Conservation (phyloP, 2,797 vertebrate species). For the Sebastes vulpes region DNA sequence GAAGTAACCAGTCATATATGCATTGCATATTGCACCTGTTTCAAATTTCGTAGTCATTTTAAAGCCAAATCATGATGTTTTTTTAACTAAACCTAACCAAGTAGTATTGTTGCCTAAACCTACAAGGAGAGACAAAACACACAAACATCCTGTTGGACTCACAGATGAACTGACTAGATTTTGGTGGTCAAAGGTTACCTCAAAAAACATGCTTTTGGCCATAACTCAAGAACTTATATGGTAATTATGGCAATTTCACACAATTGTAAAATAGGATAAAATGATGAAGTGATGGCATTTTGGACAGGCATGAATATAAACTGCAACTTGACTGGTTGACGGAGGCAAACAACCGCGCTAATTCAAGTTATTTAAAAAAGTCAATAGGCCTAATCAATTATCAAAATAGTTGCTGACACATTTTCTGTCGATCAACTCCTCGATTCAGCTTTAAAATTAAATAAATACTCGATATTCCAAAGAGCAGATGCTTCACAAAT, state of each 20-base stretch:
- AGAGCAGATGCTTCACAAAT: too few relatives aligned
- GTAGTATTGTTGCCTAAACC: too few relatives aligned
- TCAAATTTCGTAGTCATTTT: too few relatives aligned
- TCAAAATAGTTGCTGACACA: too few relatives aligned
- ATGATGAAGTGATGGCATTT: neutral
- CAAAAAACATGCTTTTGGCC: neutral
- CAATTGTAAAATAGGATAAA: neutral
- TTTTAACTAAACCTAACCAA: too few relatives aligned
- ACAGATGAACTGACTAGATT: neutral
- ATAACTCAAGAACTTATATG: neutral
- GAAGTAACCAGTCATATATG: neutral
- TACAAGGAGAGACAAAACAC: too few relatives aligned
- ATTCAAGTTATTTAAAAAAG: neutral
- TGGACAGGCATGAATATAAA: neutral
- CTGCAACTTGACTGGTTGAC: neutral
- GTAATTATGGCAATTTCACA: neutral
- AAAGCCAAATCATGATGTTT: too few relatives aligned
- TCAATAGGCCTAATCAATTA: too few relatives aligned
- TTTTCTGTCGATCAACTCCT: too few relatives aligned
- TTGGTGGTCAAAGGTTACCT: neutral
- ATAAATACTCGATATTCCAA: too few relatives aligned
- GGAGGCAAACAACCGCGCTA: accelerated
- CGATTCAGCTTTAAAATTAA: too few relatives aligned
- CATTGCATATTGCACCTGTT: neutral
- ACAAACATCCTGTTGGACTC: too few relatives aligned